Percentiles rank a stretch among this genome's conserved stretches.
Evolutionary conservation across 2,888 invertebrate species (phyloP).

Genomic region (Campoplex capitator): DNA sequence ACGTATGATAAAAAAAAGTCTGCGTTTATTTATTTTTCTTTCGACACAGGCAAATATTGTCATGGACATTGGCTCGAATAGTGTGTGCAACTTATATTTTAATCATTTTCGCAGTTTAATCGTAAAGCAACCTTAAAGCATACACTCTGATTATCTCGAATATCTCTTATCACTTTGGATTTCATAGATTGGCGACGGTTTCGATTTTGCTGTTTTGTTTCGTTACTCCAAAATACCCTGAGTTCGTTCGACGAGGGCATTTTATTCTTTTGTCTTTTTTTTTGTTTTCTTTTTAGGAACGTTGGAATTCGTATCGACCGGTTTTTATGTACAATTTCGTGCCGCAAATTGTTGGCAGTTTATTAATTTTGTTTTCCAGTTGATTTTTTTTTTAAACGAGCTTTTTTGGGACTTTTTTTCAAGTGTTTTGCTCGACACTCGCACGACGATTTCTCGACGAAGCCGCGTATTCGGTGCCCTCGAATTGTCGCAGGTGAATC

Average conservation of each 20-base stretch:
- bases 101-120: constrained; percentile 21
- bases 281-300: constrained; percentile 45
- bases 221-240: background rate
- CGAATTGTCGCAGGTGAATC: constrained; percentile 91
- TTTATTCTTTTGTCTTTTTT: background rate
- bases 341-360: constrained; percentile 38
- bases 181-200: constrained; percentile 1
- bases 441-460: constrained; percentile 83
- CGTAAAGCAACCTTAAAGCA: constrained; percentile 18
- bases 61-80: constrained; percentile 62
- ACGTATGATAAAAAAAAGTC: background rate
- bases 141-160: constrained; percentile 47
- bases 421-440: constrained; percentile 39
- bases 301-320: constrained; percentile 30
- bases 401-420: constrained; percentile 26
- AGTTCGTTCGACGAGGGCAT: background rate
- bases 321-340: constrained; percentile 51
- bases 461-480: constrained; percentile 87
- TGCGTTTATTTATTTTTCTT: background rate
- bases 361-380: background rate
- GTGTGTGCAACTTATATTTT: constrained; percentile 51
- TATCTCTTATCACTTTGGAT: constrained; percentile 35
- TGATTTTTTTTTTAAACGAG: background rate
- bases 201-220: background rate
- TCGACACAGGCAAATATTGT: constrained; percentile 50